These are phyloP conservation scores for Temnothorax rugatulus DNA, from an alignment of 2,888 invertebrate species.

Conservation along the genomic window DNA sequence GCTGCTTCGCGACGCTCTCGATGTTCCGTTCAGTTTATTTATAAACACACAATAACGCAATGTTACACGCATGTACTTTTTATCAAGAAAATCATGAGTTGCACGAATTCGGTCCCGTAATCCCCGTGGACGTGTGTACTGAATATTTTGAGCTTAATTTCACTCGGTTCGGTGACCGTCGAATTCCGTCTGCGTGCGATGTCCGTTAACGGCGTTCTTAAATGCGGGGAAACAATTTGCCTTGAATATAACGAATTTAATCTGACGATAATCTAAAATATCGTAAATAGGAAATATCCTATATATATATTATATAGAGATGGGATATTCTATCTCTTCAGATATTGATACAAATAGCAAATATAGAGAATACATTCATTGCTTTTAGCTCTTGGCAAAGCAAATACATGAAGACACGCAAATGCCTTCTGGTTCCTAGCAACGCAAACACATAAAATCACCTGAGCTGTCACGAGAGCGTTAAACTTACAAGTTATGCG, in stretches of 20 bases:
- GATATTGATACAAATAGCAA: conserved; percentile 21
- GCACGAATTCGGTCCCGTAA: conserved; percentile 37
- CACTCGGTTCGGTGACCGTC: background rate
- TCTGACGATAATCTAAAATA: background rate
- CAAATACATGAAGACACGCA: background rate
- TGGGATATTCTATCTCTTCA: background rate
- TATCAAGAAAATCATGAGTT: conserved; percentile 25
- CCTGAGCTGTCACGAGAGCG: conserved; percentile 10
- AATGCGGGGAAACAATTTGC: background rate
- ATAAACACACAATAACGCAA: conserved; percentile 3
- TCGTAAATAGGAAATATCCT: background rate
- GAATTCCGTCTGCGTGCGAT: background rate
- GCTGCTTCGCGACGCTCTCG: background rate
- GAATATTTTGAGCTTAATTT: conserved; percentile 25
- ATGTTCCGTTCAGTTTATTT: conserved; percentile 18
- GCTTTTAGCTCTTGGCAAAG: background rate
- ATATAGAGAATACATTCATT: background rate
- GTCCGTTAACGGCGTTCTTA: background rate
- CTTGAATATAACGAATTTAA: background rate
- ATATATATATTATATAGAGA: background rate
- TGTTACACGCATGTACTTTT: background rate
- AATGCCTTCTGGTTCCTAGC: conserved; percentile 33
- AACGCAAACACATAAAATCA: conserved; percentile 36
- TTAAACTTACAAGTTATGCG: conserved; percentile 28
- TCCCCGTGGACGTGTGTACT: background rate